These are phyloP conservation scores for Oreohelix idahoensis DNA, from an alignment of 1,140 invertebrate genomes.

Conservation along the genomic window DNA sequence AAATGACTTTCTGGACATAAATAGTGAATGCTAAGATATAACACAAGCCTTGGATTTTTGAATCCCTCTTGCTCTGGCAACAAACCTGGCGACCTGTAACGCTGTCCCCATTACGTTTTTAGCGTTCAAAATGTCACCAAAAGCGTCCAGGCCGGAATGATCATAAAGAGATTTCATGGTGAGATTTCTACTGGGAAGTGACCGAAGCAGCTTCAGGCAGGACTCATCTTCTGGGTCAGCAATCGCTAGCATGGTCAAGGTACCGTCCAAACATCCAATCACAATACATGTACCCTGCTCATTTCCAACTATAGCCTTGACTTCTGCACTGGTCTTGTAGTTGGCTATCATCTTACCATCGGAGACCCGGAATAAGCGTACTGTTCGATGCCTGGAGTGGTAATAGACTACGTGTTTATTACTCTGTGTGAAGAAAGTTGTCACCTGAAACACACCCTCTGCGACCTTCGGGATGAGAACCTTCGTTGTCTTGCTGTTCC, in stretches of 20 bases:
- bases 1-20: too few relatives aligned
- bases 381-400: slow-evolving; percentile 92
- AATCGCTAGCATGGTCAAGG: slow-evolving; percentile 91
- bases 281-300: slow-evolving; percentile 86
- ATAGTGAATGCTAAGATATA: slow-evolving; percentile 50
- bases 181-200: slow-evolving; percentile 56
- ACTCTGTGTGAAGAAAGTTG: slow-evolving; percentile 92
- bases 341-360: slow-evolving; percentile 94
- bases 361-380: slow-evolving; percentile 89
- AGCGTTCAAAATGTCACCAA: slow-evolving; percentile 53
- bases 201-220: slow-evolving; percentile 61
- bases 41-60: slow-evolving; percentile 68
- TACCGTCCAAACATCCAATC: slow-evolving; percentile 93
- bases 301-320: slow-evolving; percentile 88
- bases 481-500: slow-evolving; percentile 82
- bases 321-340: slow-evolving; percentile 91
- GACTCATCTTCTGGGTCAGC: slow-evolving; percentile 80
- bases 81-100: slow-evolving; percentile 66
- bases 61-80: slow-evolving; percentile 64
- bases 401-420: slow-evolving; percentile 98
- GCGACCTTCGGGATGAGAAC: slow-evolving; percentile 90
- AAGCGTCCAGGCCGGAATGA: slow-evolving; percentile 28
- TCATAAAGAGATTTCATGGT: slow-evolving; percentile 24
- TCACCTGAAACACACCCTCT: slow-evolving; percentile 96
- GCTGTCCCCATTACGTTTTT: slow-evolving; percentile 64